Evolutionary conservation across 2,888 invertebrate species (phyloP).

Genomic region (Pachymerium ferrugineum): DNA sequence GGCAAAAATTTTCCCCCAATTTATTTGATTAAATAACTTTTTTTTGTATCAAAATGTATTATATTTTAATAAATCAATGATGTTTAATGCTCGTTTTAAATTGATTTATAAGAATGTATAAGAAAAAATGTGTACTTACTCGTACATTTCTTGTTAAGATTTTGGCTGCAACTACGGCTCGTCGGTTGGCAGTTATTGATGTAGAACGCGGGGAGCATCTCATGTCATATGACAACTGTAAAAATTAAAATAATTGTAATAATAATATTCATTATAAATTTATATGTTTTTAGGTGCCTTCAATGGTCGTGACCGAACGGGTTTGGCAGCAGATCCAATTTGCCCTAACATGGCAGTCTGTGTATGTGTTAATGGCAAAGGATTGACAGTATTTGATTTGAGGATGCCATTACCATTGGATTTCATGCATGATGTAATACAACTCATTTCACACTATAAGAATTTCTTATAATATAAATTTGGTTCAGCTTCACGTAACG

Average conservation of each 20-base stretch:
- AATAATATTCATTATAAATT: not conserved
- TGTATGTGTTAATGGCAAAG: constrained; percentile 52
- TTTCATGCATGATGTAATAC: constrained; percentile 51
- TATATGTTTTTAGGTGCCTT: constrained; percentile 43
- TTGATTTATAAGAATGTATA: not conserved
- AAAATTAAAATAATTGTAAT: constrained; percentile 21
- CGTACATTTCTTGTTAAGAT: constrained; percentile 43
- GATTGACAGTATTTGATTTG: constrained; percentile 51
- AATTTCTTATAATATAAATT: constrained; percentile 7
- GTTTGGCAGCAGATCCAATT: constrained; percentile 50
- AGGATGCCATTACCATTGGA: constrained; percentile 52
- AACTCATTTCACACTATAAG: not conserved
- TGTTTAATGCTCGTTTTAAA: not conserved
- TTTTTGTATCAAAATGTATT: no score
- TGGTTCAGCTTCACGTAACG: constrained; percentile 47
- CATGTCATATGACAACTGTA: constrained; percentile 51
- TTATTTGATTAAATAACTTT: no score
- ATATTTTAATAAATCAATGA: no score
- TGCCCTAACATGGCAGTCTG: constrained; percentile 51
- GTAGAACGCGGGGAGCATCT: constrained; percentile 51
- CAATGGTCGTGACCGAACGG: constrained; percentile 50
- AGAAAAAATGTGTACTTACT: not conserved
- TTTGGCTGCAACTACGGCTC: constrained; percentile 50
- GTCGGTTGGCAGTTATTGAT: constrained; percentile 51
- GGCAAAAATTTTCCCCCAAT: no score